Evolutionary conservation across 1,140 invertebrate genomes (phyloP), one percentile per base, ranked within the genome.

Genomic region (Zaprionus taronus): DNA sequence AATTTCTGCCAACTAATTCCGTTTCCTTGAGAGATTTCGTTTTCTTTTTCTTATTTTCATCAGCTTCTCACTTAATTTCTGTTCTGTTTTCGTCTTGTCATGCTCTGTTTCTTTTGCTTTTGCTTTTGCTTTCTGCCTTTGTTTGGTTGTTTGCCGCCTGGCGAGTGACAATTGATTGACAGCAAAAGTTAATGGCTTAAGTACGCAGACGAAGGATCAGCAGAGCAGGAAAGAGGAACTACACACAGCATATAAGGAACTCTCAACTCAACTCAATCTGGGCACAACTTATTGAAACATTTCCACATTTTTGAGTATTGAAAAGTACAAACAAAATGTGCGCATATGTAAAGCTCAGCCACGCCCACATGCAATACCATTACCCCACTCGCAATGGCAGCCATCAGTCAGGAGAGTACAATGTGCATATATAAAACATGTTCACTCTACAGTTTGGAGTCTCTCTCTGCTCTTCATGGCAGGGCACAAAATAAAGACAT

Each of bases 121-220:
- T 83, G 67, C 72, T 68, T 28, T 57, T 38, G 5, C 41, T 17
- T 26, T 60, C 38, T 12, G 5, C 24, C 26, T 68, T 55, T 81
- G 49, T 60, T 80, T 62, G 56, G 62, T 80, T 17, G n/a, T 77
- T 44, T 67, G 44, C 60, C 63, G 55, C 24, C 53, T 38, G 53
- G 57, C 64, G 64, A 78, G 73, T 81, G 84, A 87, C 83, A 87
- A 83, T 87, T 87, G 84, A 87, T 89, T 89, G 84, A 87, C 83
- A 80, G 83, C 56, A 83, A 83, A 87, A 86, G 80, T 86, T 87
- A 87, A 87, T 87, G 84, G 80, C 77, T 83, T 89, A 87, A 73
- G 63, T 72, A 55, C 64, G 57, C 63, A 31, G 65, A 47, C 55
- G 11, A 12, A 63, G 70, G 26, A 66, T 38, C 44, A 61, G 11